Evolutionary conservation across 2,113 vertebrate genomes (phyloP).

Genomic region (Salvelinus alpinus): DNA sequence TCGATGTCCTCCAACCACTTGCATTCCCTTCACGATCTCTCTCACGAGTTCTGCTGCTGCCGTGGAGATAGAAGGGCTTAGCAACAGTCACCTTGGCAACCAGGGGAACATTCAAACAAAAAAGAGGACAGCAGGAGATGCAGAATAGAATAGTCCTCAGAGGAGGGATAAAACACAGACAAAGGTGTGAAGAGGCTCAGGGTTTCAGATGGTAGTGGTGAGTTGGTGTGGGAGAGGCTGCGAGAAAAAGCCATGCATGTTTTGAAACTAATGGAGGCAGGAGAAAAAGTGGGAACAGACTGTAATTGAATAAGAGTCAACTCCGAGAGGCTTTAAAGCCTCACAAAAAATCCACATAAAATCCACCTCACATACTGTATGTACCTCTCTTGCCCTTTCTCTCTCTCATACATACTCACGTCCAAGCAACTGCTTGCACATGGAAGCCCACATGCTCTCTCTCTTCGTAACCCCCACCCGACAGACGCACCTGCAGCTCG

Average conservation of each 20-base stretch:
- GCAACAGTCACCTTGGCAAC: constrained; percentile 41
- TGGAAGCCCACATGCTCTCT: neutral
- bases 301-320: neutral
- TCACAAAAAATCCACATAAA: neutral
- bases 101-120: constrained; percentile 24
- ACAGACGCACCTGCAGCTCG: constrained; percentile 83
- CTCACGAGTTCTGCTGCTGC: neutral
- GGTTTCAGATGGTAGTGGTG: neutral
- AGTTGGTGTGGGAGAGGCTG: neutral
- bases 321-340: neutral
- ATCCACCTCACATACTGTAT: neutral
- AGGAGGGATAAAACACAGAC: neutral
- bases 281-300: neutral
- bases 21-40: neutral
- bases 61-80: neutral
- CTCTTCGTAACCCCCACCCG: neutral
- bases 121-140: constrained; percentile 14
- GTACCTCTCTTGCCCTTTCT: no score
- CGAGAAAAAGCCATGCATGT: neutral
- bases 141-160: no score
- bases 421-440: neutral
- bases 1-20: neutral
- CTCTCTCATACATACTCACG: neutral
- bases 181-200: neutral
- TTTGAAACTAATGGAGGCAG: neutral